A percentile compares a stretch with the other conserved stretches of the same genome.
Evolutionary conservation across 1,140 invertebrate genomes (phyloP).

Genomic region (Ostrea denselamellosa): DNA sequence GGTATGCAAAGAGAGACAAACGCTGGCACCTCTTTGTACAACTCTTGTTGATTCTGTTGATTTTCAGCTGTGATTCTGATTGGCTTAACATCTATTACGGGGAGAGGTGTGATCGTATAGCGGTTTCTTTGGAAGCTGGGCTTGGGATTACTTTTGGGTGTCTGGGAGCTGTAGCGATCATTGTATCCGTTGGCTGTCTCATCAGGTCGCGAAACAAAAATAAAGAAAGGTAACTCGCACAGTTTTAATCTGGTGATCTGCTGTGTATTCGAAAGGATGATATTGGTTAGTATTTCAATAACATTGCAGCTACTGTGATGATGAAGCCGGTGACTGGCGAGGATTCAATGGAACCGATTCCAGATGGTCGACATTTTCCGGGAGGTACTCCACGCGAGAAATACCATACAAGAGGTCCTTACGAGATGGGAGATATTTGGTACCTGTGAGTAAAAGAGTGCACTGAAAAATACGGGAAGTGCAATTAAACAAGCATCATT

Average conservation of each 20-base stretch:
- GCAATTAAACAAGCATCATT: no score
- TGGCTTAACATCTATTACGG: constrained; percentile 35
- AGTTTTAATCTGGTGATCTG: not conserved
- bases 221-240: constrained; percentile 27
- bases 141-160: constrained; percentile 27
- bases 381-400: constrained; percentile 22
- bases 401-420: constrained; percentile 26
- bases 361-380: constrained; percentile 31
- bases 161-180: not conserved
- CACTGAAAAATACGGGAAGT: no score
- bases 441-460: not conserved
- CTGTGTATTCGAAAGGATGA: not conserved
- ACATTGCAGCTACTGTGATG: not conserved
- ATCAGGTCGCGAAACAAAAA: not conserved
- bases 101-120: not conserved
- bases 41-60: not conserved
- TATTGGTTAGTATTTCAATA: not conserved
- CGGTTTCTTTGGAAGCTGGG: constrained; percentile 3
- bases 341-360: not conserved
- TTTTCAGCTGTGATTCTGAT: not conserved
- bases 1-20: no score
- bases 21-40: no score
- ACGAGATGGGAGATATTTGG: constrained; percentile 11
- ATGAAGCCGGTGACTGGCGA: not conserved
- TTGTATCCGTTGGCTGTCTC: not conserved